Conservation (phyloP, 92 coral and sea anemone species). For the Phenganax stokvisi region DNA sequence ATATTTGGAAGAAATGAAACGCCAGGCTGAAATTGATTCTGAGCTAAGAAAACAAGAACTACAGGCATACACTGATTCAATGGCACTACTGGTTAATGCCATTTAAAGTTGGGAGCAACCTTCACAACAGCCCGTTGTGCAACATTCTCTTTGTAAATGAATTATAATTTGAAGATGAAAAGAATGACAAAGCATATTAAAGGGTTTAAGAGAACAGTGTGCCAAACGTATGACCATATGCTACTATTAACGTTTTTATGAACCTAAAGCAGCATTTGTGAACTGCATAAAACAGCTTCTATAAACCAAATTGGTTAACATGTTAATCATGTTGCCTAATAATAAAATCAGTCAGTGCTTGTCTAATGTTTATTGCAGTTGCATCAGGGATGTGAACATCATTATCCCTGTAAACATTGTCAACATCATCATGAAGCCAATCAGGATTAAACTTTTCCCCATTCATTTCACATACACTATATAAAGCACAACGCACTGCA, state of each 20-base stretch:
- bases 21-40: slow-evolving; percentile 17
- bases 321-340: background rate
- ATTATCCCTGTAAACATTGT: slow-evolving; percentile 11
- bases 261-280: slow-evolving; percentile 3
- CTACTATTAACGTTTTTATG: background rate
- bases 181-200: slow-evolving; percentile 2
- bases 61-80: slow-evolving; percentile 37
- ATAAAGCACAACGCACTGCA: slow-evolving; percentile 41
- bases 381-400: background rate
- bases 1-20: slow-evolving; percentile 23
- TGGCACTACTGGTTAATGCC: slow-evolving; percentile 22
- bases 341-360: slow-evolving; percentile 19
- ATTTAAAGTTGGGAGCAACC: slow-evolving; percentile 12
- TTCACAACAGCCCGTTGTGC: slow-evolving; percentile 4
- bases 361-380: slow-evolving; percentile 27
- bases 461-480: slow-evolving; percentile 35
- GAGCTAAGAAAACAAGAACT: slow-evolving; percentile 34
- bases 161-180: background rate
- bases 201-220: background rate
- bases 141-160: background rate
- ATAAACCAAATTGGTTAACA: background rate
- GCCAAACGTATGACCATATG: background rate
- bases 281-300: slow-evolving; percentile 1
- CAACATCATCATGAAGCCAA: slow-evolving; percentile 19
- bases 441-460: slow-evolving; percentile 21